Percentiles rank a stretch among this genome's conserved stretches.
These are phyloP conservation scores for Eretmochelys imbricata DNA, from an alignment of 2,113 vertebrate species.

Conservation along the genomic window DNA sequence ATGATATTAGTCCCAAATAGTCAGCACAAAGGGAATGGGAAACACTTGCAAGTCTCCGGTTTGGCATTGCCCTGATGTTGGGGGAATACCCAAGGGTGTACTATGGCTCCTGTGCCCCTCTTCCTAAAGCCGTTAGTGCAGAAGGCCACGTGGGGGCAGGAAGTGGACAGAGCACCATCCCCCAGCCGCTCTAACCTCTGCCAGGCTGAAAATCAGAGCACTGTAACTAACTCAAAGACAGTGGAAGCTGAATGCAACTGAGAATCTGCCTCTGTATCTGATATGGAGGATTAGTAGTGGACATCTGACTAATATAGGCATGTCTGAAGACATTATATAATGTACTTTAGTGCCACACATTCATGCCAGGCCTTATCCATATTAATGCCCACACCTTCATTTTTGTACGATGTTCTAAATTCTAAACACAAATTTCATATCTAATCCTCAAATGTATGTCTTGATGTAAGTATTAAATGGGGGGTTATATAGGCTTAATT, in stretches of 20 bases:
- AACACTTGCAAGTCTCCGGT: background rate
- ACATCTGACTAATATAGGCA: background rate
- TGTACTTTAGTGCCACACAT: background rate
- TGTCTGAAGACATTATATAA: background rate
- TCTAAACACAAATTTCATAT: background rate
- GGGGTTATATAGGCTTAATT: background rate
- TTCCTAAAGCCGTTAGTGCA: background rate
- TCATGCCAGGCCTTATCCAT: background rate
- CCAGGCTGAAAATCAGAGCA: background rate
- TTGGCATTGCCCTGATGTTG: background rate
- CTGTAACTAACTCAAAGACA: background rate
- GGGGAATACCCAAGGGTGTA: fast-evolving
- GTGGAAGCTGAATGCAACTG: background rate
- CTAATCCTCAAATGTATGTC: background rate
- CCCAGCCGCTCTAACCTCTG: background rate
- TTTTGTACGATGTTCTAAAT: background rate
- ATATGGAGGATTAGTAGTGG: background rate
- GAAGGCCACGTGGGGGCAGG: background rate
- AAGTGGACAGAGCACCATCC: background rate
- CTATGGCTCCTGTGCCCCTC: background rate
- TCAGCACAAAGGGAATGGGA: background rate
- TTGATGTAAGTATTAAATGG: background rate
- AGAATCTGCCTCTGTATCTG: background rate
- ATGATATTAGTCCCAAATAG: background rate
- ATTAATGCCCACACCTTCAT: background rate